Evolutionary conservation across 2,113 vertebrate genomes (phyloP), one percentile per base, ranked within the genome.

Genomic region (Sceloporus undulatus): DNA sequence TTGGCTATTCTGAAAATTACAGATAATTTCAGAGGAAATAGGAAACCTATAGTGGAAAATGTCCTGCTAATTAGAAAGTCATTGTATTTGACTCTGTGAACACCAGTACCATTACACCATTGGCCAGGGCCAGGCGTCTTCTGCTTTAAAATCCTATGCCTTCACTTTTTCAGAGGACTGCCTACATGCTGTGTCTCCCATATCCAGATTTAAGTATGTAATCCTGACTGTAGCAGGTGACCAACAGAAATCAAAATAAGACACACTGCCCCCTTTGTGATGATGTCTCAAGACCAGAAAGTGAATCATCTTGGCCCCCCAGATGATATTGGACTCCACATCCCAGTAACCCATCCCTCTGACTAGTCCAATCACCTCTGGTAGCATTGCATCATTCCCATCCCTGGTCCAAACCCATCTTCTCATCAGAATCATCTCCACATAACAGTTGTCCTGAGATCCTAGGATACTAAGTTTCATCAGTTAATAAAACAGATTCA

Each of bases 401-500:
- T 62, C 59, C 59, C 59, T 4, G 13, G 13, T 16, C 11, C 1
- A 2, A 16, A 29, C 9, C 16, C 65, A 38, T 29, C 84, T 59
- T 76, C 59, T 62, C 13, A 18, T 76, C 54, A 66, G 68, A 52
- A 52, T 27, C 21, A 29, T 54, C 71, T 21, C 29, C 29, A 11
- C n/a, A n/a, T 34, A 54, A 70, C 40, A 75, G 38, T 40, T 82
- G 70, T 66, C 73, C 71, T 14, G 5, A 82, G 59, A 87, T 16
- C 38, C n/a, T 3, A 66, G 52, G 38, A 66, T 23, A 52, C 59
- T 74, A 42, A 81, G 52, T 25, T 65, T 54, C 11, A 34, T 38
- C 27, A 23, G 71, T 87, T 87, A 75, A 87, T 82, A 82, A 82
- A 82, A 76, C 71, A 79, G 18, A 87, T 82, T 62, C 79, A 68